These are phyloP conservation scores for Penaeus monodon DNA, from an alignment of 2,888 invertebrate species.

Conservation along the genomic window DNA sequence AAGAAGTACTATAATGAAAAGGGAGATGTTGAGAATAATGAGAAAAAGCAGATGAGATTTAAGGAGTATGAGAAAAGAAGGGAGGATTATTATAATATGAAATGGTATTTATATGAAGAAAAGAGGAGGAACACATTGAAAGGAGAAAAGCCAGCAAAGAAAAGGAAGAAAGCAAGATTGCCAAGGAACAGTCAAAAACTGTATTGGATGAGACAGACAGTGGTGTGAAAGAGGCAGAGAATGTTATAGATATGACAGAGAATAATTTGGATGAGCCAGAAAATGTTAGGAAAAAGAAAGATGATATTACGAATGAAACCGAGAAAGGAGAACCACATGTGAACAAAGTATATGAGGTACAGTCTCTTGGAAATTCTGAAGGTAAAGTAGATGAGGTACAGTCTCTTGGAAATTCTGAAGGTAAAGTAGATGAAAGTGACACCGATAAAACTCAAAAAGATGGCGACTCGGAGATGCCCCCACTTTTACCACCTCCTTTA, in stretches of 20 bases:
- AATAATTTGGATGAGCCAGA: neutral
- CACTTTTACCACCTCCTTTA: too few species aligned
- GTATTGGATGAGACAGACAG: neutral
- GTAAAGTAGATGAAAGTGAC: too few species aligned
- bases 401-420: too few species aligned
- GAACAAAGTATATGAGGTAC: too few species aligned
- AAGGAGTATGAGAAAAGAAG: slow-evolving; percentile 52
- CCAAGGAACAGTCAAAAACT: neutral
- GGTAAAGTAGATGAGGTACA: too few species aligned
- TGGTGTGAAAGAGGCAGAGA: neutral
- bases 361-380: too few species aligned
- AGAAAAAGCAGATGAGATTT: slow-evolving; percentile 30
- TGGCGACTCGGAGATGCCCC: too few species aligned
- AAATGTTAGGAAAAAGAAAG: too few species aligned
- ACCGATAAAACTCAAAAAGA: too few species aligned
- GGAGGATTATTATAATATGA: slow-evolving; percentile 57
- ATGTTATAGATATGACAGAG: neutral
- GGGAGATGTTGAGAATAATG: slow-evolving; percentile 23
- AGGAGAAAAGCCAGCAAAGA: neutral
- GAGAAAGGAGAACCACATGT: too few species aligned
- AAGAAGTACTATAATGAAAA: slow-evolving; percentile 33
- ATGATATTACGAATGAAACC: neutral
- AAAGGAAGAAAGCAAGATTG: neutral
- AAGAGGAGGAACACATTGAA: slow-evolving; percentile 40
- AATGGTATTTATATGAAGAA: slow-evolving; percentile 53